Evolutionary conservation across 35 echinoderm and acorn worm genomes (phyloP).

Genomic region (Holothuria glaberrima): DNA sequence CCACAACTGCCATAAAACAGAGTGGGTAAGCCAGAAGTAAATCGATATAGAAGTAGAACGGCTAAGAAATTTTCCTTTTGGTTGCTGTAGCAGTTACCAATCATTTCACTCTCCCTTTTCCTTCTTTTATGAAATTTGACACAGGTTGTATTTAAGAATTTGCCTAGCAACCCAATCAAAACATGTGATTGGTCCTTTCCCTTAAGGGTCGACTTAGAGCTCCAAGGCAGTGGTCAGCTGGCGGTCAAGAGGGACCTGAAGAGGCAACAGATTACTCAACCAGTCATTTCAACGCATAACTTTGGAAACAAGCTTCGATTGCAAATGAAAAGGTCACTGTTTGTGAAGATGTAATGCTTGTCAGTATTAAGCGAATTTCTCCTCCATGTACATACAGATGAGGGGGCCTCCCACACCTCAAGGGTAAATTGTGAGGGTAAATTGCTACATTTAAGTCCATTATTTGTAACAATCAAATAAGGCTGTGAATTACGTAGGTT

Average conservation of each 20-base stretch:
- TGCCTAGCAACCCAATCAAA: constrained; percentile 23
- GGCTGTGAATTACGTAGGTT: no score
- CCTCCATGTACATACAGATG: background rate
- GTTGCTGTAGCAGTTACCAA: background rate
- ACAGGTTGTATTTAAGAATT: background rate
- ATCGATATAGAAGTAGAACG: background rate
- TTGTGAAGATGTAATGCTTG: background rate
- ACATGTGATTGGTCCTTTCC: background rate
- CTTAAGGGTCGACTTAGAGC: background rate
- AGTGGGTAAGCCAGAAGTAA: background rate
- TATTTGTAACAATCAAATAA: background rate
- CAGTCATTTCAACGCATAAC: background rate
- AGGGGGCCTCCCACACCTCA: background rate
- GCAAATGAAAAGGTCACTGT: background rate
- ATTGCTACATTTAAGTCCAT: no score
- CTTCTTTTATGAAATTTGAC: background rate
- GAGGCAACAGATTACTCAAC: background rate
- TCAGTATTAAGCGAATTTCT: background rate
- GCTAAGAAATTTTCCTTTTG: background rate
- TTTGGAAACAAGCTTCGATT: background rate
- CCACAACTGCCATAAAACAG: background rate
- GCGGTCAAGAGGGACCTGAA: constrained; percentile 22
- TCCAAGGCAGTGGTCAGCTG: background rate
- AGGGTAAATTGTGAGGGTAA: background rate
- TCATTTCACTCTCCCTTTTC: background rate